Evolutionary conservation across 2,113 vertebrate species (phyloP), one percentile per base, ranked within the genome.

Genomic region (Cavia porcellus): DNA sequence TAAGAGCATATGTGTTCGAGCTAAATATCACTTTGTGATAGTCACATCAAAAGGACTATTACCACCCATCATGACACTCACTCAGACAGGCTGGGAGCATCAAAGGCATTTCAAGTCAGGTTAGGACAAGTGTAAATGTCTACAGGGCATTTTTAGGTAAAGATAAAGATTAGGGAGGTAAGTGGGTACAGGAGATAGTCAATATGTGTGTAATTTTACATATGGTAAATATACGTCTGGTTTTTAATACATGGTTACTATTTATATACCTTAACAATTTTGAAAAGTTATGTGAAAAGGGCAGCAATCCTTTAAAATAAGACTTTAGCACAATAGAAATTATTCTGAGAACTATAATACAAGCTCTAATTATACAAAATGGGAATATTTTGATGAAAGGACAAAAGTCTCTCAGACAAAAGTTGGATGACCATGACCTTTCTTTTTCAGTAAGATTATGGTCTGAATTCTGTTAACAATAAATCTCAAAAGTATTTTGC

Each of bases 11-110:
- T 52, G 24, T 75, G 22, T 90, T 89, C 91, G 50, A 86, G 47
- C 64, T 90, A 87, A 91, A 84, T 86, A 89, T 79, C 74, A 89
- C 83, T 92, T 85, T 83, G 66, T 75, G 68, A 62, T 38, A 83
- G 61, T 52, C 42, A 25, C 50, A 86, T 84, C 68, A 68, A 80
- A 95, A 92, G 50, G 42, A 64, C 5, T 19, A 30, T 92, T 45
- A n/a, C 75, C 55, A 61, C 30, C 79, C n/a, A 24, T 52, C 38
- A 68, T 14, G 66, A 68, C 52, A 20, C 32, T 77, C 3, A 1
- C 50, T 64, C 77, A 88, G 86, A 94, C 62, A 94, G 88, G 62
- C 74, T 42, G 38, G 47, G 72, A 88, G 45, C 50, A 64, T 88
- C 95, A 92, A 38, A 93, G 72, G 74, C 45, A 95, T 62, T n/a